phyloP scores from a whole-genome alignment of 2,797 vertebrate genomes.

The Naso thynnoides region DNA sequence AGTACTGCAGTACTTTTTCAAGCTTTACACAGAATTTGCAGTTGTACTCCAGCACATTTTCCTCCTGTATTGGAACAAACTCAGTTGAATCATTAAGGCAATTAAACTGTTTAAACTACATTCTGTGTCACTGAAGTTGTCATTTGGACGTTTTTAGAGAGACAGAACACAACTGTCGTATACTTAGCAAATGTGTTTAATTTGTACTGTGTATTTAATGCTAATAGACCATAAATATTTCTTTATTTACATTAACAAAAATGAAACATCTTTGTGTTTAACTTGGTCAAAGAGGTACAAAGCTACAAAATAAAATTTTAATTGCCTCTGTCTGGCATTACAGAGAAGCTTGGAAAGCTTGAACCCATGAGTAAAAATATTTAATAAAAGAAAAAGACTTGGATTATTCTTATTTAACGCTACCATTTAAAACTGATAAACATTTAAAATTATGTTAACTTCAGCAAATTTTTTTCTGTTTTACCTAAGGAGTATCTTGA shows the following conservation, averaged over 20 bases:
- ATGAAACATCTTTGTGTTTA: not conserved
- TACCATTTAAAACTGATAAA: too few relatives aligned
- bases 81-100: constrained; percentile 57
- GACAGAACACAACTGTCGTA: accelerated
- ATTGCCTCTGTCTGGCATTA: not conserved
- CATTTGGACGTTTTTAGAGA: not conserved
- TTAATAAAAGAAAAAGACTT: too few relatives aligned
- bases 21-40: constrained; percentile 29
- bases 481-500: too few relatives aligned
- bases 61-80: constrained; percentile 20
- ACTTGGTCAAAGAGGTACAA: not conserved
- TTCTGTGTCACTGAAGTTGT: not conserved
- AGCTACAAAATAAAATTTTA: not conserved
- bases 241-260: not conserved
- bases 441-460: too few relatives aligned
- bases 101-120: constrained; percentile 7
- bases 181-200: not conserved
- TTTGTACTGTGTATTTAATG: not conserved
- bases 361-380: not conserved
- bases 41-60: constrained; percentile 12
- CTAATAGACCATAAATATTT: not conserved
- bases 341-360: not conserved
- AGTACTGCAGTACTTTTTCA: constrained; percentile 7
- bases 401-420: too few relatives aligned
- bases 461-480: too few relatives aligned